Evolutionary conservation across 2,113 vertebrate species (phyloP), one percentile per base, ranked within the genome.

Genomic region (Ranitomeya variabilis): DNA sequence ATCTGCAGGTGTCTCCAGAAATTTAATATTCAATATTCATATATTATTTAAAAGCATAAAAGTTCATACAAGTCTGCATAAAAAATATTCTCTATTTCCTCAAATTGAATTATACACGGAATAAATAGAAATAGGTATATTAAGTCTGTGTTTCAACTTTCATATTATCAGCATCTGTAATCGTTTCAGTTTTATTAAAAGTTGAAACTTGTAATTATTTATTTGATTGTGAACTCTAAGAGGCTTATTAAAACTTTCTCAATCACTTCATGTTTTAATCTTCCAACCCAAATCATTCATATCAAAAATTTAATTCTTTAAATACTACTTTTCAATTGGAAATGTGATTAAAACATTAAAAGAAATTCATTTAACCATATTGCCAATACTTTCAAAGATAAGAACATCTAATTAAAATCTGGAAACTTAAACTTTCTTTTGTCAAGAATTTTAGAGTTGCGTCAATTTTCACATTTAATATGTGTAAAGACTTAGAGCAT

Each of bases 361-460:
- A 69, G 76, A 80, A 87, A 80, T 80, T 60, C 60, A 87, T 79
- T 54, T 52, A 57, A 54, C 86, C 31, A 37, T 77, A 60, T 62
- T 62, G 54, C 69, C 31, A 86, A 62, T 77, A 54, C 55, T n/a
- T 62, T 57, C 18, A 15, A n/a, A 86, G 84, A 86, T 86, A 86
- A 86, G 57, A 86, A 77, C 64, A 86, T 86, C 54, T 77, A 86
- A 77, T 86, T 86, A 86, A 86, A 86, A 86, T 76, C 83, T 86
- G 37, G 26, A 51, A 77, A 57, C 55, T 45, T 60, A 86, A 77
- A 86, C 84, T 31, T 62, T 86, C 21, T n/a, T 86, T 74, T 64
- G 13, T 64, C 1, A 76, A 86, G 57, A 9, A 57, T 71, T 85
- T 67, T 14, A 71, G 12, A 13, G 23, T 37, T 81, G 23, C 0